Conservation (phyloP, 2,888 invertebrate species). For the Megastigmus dorsalis region DNA sequence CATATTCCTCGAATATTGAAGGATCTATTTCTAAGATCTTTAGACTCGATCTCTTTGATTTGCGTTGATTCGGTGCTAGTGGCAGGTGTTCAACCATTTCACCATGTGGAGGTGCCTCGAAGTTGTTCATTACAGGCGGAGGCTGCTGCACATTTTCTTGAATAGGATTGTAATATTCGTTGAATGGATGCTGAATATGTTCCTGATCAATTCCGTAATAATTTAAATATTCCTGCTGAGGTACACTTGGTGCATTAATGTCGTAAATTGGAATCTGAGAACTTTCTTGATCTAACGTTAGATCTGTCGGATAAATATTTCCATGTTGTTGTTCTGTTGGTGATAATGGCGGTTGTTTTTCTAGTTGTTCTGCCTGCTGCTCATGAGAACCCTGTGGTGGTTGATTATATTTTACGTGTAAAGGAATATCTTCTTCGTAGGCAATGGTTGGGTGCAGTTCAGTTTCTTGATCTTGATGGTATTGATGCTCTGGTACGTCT, state of each 20-base stretch:
- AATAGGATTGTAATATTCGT: no score
- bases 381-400: no score
- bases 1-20: conserved; percentile 54
- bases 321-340: not conserved
- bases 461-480: not conserved
- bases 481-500: not conserved
- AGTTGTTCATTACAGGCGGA: no score
- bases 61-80: conserved; percentile 15
- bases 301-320: not conserved
- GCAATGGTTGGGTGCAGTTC: not conserved
- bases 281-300: not conserved
- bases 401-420: conserved; percentile 22
- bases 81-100: no score
- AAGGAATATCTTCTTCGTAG: conserved; percentile 1
- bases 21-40: conserved; percentile 58
- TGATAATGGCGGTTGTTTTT: no score
- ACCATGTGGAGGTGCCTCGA: no score
- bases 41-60: conserved; percentile 27
- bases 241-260: no score
- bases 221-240: no score
- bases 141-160: not conserved
- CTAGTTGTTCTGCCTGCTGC: no score
- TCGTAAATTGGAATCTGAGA: no score
- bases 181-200: no score
- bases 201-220: no score